Percentiles rank a stretch among this genome's conserved stretches.
These are phyloP conservation scores for Drosophila ercepeae DNA, from an alignment of 1,140 invertebrate genomes.

Conservation along the genomic window DNA sequence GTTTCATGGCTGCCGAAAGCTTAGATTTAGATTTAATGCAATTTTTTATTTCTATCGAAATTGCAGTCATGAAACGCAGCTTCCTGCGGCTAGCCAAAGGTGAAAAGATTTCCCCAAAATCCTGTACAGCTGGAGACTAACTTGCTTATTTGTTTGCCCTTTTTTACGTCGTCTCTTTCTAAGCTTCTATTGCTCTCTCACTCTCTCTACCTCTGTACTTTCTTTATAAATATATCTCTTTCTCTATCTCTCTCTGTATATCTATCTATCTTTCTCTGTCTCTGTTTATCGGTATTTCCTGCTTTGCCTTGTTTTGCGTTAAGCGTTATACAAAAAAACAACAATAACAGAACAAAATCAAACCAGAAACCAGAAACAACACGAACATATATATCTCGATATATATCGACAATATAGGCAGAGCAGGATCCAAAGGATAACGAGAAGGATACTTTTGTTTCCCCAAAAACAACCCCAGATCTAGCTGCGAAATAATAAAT, in stretches of 20 bases:
- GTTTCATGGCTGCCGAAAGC: too few relatives aligned
- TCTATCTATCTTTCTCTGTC: constrained; percentile 13
- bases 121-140: constrained; percentile 9
- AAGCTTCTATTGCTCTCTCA: constrained; percentile 1
- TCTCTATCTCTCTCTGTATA: constrained; percentile 16
- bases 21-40: too few relatives aligned
- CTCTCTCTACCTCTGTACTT: neutral
- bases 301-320: constrained; percentile 45
- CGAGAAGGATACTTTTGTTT: constrained; percentile 9
- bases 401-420: constrained; percentile 39
- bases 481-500: constrained; percentile 35
- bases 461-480: constrained; percentile 4
- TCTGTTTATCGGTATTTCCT: constrained; percentile 22
- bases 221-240: constrained; percentile 3
- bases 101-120: neutral
- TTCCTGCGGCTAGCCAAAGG: neutral
- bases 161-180: constrained; percentile 4
- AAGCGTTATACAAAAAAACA: constrained; percentile 37
- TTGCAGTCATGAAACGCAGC: neutral
- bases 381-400: constrained; percentile 18
- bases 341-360: constrained; percentile 15
- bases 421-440: constrained; percentile 12
- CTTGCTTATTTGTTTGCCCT: constrained; percentile 26
- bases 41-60: too few relatives aligned
- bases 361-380: constrained; percentile 34